These are phyloP conservation scores for Andrena camellia DNA, from an alignment of 2,888 invertebrate genomes.

Conservation along the genomic window DNA sequence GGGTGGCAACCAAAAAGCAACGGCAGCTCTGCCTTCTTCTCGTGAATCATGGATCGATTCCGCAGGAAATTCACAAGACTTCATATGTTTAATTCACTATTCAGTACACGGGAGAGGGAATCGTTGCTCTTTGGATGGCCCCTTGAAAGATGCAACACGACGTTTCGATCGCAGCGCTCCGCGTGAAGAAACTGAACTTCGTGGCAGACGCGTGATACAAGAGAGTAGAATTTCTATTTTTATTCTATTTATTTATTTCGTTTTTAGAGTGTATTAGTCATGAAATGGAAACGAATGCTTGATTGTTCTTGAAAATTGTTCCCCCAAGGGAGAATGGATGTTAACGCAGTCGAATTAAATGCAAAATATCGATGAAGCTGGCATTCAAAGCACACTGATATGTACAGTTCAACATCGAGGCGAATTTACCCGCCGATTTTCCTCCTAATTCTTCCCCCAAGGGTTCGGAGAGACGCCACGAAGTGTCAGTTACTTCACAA, in stretches of 20 bases:
- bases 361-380: slow-evolving; percentile 19
- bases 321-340: not conserved
- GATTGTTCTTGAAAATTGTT: not conserved
- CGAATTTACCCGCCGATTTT: not conserved
- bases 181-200: slow-evolving; percentile 41
- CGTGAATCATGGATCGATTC: too few species aligned
- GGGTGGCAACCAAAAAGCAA: slow-evolving; percentile 20
- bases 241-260: too few species aligned
- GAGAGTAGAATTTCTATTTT: too few species aligned
- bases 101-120: not conserved
- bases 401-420: not conserved
- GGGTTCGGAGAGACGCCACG: slow-evolving; percentile 14
- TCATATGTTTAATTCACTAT: not conserved
- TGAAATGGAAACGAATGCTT: not conserved
- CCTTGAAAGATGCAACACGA: not conserved
- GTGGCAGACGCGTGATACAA: slow-evolving; percentile 10
- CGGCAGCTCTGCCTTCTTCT: not conserved
- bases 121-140: slow-evolving; percentile 29
- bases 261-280: not conserved
- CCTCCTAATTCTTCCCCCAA: not conserved
- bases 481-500: slow-evolving; percentile 41
- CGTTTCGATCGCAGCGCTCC: not conserved
- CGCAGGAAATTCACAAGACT: too few species aligned
- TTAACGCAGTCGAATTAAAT: slow-evolving; percentile 1
- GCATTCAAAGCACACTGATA: slow-evolving; percentile 31